Evolutionary conservation across 2,888 invertebrate species (phyloP).

Genomic region (Agonum fuliginosum): DNA sequence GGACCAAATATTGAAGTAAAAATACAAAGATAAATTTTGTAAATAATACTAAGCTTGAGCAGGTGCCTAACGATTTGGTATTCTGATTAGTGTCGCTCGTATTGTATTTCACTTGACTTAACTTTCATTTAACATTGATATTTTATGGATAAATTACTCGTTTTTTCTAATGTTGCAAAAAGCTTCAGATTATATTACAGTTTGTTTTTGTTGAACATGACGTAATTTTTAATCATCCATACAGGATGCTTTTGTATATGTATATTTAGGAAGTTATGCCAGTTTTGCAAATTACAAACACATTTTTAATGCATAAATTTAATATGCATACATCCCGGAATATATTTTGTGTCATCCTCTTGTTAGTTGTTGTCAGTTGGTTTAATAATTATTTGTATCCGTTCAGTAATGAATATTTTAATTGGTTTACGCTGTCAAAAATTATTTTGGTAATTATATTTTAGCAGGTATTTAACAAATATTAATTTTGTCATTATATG

Average conservation of each 20-base stretch:
- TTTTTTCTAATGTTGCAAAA: slow-evolving; percentile 1
- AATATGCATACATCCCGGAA: neutral
- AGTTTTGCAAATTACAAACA: neutral
- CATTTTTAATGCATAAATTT: slow-evolving; percentile 2
- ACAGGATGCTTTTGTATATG: slow-evolving; percentile 16
- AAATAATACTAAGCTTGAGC: no score
- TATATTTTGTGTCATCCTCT: no score
- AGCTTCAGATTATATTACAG: neutral
- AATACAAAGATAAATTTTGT: no score
- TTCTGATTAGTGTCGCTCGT: neutral
- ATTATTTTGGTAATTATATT: no score
- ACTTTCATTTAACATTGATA: slow-evolving; percentile 16
- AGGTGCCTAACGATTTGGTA: no score
- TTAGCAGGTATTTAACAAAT: no score
- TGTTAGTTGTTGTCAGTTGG: neutral
- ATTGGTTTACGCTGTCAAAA: neutral
- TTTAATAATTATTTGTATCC: neutral
- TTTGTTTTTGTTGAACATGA: neutral
- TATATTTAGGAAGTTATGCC: slow-evolving; percentile 7
- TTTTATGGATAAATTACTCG: slow-evolving; percentile 4
- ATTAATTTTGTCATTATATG: no score
- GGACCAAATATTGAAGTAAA: no score
- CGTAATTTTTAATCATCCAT: neutral
- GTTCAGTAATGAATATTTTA: neutral
- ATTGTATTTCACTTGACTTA: neutral